Percentiles rank a stretch among this genome's conserved stretches.
Evolutionary conservation across 2,888 invertebrate species (phyloP).

Genomic region (Trichogramma dendrolimi): DNA sequence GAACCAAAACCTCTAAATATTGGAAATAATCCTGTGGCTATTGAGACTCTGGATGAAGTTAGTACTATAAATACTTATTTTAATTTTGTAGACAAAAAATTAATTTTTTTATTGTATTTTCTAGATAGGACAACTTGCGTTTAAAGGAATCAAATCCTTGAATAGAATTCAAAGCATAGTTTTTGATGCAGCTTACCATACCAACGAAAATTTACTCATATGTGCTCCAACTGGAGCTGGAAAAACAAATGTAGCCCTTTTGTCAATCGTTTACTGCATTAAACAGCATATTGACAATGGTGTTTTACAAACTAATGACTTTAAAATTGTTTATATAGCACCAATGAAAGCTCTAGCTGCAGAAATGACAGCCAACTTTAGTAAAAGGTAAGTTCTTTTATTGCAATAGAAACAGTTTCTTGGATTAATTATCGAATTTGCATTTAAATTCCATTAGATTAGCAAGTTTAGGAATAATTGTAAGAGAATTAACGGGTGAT

Average conservation of each 20-base stretch:
- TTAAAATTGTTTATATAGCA: slow-evolving; percentile 98
- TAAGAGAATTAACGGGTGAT: slow-evolving; percentile 94
- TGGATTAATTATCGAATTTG: not conserved
- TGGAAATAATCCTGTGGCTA: slow-evolving; percentile 62
- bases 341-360: slow-evolving; percentile 99
- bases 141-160: slow-evolving; percentile 77
- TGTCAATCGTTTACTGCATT: slow-evolving; percentile 87
- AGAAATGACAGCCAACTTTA: slow-evolving; percentile 96
- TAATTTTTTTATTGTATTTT: slow-evolving; percentile 15
- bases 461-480: slow-evolving; percentile 70
- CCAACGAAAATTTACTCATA: slow-evolving; percentile 93
- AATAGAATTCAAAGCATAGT: slow-evolving; percentile 96
- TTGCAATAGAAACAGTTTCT: not conserved
- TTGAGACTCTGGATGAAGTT: slow-evolving; percentile 65
- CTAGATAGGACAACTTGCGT: slow-evolving; percentile 83
- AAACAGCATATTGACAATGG: slow-evolving; percentile 78
- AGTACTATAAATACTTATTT: slow-evolving; percentile 14
- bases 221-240: slow-evolving; percentile 99
- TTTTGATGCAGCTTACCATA: slow-evolving; percentile 89
- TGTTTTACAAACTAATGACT: slow-evolving; percentile 82
- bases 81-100: slow-evolving; percentile 5
- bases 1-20: slow-evolving; percentile 59
- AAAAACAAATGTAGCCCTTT: slow-evolving; percentile 96
- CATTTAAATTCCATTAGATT: slow-evolving; percentile 55
- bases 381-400: slow-evolving; percentile 51